Evolutionary conservation across 2,797 vertebrate genomes (phyloP), one percentile per base, ranked within the genome.

Genomic region (Sebastes glaucus): DNA sequence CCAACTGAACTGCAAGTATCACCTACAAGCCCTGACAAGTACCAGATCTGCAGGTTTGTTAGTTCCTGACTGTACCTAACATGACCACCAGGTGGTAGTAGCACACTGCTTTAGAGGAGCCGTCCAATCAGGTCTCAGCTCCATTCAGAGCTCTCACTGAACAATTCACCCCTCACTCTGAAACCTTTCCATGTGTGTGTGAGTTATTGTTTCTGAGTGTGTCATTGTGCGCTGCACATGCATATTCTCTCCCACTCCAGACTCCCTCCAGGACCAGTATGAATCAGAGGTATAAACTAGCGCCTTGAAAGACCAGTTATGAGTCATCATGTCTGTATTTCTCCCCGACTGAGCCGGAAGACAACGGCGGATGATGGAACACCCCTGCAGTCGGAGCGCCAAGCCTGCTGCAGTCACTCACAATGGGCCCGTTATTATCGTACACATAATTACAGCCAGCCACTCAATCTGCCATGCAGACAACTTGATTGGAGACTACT

Each of bases 11-110:
- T 57, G 23, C 33, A 42, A 35, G 46, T 59, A 59, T 79, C 72
- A n/a, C 73, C 53, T 66, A 32, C 83, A 75, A 80, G 87, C 46
- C 71, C 60, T 0, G 74, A 84, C 81, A 70, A 27, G 82, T 28
- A 33, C 33, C 22, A 55, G 35, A 74, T 25, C 74, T 28, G 78
- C 63, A 59, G 32, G 16, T 27, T 23, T 9, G 2, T 30, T 1
- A 25, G 20, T 13, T 38, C 55, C 35, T 14, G 5, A 42, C 55
- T 20, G 20, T 87, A 27, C 70, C 42, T 25, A 2, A 16, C 55
- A 8, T 22, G 2, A 62, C 85, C 96, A 95, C 86, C 73, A 92
- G 95, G 88, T 91, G 95, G 88, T 95, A 95, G 93, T 88, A 93
- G 86, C 75, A 76, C 82, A 52, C 80, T 61, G 61, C 70, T 57